Evolutionary conservation across 2,888 invertebrate genomes (phyloP).

Genomic region (Marasmarcha lunaedactyla): DNA sequence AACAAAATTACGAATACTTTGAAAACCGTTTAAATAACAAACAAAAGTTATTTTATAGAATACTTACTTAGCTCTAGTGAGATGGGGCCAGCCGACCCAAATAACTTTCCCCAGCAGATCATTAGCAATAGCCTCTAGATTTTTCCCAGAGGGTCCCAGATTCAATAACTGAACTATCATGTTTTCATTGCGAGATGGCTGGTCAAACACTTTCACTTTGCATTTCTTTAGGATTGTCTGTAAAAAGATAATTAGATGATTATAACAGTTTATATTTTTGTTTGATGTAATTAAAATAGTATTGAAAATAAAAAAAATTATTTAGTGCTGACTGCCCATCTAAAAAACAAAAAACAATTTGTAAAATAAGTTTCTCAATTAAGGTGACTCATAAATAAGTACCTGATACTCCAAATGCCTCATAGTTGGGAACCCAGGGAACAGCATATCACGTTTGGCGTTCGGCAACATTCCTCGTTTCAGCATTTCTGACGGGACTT

Average conservation of each 20-base stretch:
- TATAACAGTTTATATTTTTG: no score
- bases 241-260: conserved; percentile 19
- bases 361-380: no score
- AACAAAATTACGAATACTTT: no score
- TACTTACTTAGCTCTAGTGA: conserved; percentile 82
- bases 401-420: conserved; percentile 85
- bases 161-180: conserved; percentile 80
- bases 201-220: conserved; percentile 91
- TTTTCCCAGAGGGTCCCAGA: conserved; percentile 34
- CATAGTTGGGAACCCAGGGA: conserved; percentile 94
- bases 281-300: background rate
- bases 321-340: no score
- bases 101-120: conserved; percentile 79
- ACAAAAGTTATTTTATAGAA: no score
- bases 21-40: no score
- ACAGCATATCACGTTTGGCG: conserved; percentile 76
- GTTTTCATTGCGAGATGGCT: conserved; percentile 82
- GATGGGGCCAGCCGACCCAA: conserved; percentile 93
- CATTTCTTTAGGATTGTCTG: conserved; percentile 75
- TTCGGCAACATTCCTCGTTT: conserved; percentile 79
- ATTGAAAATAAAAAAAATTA: background rate
- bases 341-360: no score
- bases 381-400: no score
- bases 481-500: conserved; percentile 68
- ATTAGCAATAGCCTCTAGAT: conserved; percentile 65